A percentile compares a stretch with the other conserved stretches of the same genome.
Conservation (phyloP, 2,113 vertebrate species). For the Chauna torquata region DNA sequence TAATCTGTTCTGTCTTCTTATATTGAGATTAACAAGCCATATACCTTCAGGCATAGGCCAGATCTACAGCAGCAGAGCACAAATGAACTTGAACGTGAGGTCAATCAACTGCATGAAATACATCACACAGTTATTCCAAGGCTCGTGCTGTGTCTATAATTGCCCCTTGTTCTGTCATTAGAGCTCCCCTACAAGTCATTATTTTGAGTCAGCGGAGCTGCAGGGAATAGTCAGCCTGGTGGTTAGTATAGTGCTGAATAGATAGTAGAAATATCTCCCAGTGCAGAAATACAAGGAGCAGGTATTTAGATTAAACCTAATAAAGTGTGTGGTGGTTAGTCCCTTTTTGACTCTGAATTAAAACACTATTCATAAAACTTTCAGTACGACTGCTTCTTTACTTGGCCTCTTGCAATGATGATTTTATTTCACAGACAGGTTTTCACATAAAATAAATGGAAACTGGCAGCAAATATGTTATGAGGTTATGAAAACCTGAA, state of each 20-base stretch:
- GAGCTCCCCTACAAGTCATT: slow-evolving; percentile 77
- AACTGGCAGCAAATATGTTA: not conserved
- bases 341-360: slow-evolving; percentile 46
- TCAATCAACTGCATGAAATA: slow-evolving; percentile 77
- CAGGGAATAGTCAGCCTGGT: slow-evolving; percentile 73
- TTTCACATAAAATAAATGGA: not conserved
- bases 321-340: slow-evolving; percentile 46
- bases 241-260: slow-evolving; percentile 62
- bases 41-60: slow-evolving; percentile 66
- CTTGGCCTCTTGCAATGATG: not conserved
- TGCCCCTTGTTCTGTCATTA: slow-evolving; percentile 82
- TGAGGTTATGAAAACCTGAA: not conserved
- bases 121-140: slow-evolving; percentile 73
- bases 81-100: slow-evolving; percentile 77
- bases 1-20: slow-evolving; percentile 71
- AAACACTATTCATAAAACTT: slow-evolving; percentile 42
- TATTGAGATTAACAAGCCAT: slow-evolving; percentile 78
- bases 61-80: slow-evolving; percentile 61
- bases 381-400: slow-evolving; percentile 16
- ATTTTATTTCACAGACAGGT: not conserved
- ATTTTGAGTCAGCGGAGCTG: slow-evolving; percentile 79
- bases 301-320: slow-evolving; percentile 66
- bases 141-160: slow-evolving; percentile 77
- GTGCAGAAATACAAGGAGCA: slow-evolving; percentile 45
- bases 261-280: slow-evolving; percentile 70